These are phyloP conservation scores for Tupaia chinensis DNA, from an alignment of 2,113 vertebrate species.

Conservation along the genomic window DNA sequence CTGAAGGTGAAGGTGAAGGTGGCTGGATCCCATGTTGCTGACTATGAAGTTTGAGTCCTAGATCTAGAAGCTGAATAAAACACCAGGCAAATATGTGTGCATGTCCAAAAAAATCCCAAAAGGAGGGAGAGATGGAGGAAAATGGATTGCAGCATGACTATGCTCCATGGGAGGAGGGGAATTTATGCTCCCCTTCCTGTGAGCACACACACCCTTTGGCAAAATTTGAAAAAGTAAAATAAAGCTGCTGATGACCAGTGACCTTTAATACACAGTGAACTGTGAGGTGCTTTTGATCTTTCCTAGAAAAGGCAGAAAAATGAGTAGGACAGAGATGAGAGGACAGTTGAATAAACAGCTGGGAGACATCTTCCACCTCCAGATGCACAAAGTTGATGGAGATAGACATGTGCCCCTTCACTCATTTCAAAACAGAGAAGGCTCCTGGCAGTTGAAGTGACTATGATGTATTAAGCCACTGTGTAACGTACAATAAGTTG, in stretches of 20 bases:
- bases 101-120: too few species aligned
- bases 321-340: conserved; percentile 18
- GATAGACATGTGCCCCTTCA: background rate
- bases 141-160: too few species aligned
- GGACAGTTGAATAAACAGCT: background rate
- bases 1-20: too few species aligned
- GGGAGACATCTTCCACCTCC: background rate
- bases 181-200: too few species aligned
- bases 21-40: too few species aligned
- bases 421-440: background rate
- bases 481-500: background rate
- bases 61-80: too few species aligned
- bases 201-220: too few species aligned
- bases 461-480: background rate
- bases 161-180: too few species aligned
- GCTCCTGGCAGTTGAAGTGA: background rate
- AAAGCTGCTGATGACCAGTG: background rate
- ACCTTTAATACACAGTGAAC: background rate
- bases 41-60: too few species aligned
- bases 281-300: conserved; percentile 6
- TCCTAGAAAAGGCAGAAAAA: background rate
- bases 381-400: background rate
- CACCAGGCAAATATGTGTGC: too few species aligned
- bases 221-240: background rate
- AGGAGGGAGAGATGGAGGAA: too few species aligned